phyloP scores from a whole-genome alignment of 2,888 invertebrate species.

The Autographa gamma region DNA sequence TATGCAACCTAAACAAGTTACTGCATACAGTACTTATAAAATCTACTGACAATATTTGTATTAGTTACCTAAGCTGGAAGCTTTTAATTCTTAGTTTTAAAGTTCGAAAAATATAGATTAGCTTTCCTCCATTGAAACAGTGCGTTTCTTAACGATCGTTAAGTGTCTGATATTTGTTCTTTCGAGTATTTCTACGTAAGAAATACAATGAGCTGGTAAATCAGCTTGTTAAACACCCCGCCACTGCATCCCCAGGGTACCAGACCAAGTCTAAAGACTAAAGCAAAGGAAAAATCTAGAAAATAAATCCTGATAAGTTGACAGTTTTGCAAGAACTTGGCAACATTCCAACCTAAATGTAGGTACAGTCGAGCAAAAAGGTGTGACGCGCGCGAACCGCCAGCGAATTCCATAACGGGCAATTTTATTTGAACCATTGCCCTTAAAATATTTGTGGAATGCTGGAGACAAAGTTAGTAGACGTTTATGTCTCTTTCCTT shows the following conservation, averaged over 20 bases:
- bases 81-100: too few species aligned
- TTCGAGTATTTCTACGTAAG: neutral
- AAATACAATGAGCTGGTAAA: neutral
- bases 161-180: too few species aligned
- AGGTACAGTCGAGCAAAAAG: constrained; percentile 6
- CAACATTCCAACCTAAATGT: constrained; percentile 37
- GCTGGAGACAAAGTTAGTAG: neutral
- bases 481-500: too few species aligned
- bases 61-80: too few species aligned
- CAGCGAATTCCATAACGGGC: neutral
- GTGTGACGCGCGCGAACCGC: neutral
- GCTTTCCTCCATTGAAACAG: too few species aligned
- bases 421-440: neutral
- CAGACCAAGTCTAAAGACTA: neutral
- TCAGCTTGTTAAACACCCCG: neutral
- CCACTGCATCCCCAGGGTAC: constrained; percentile 12
- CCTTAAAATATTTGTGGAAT: neutral
- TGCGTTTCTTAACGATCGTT: too few species aligned
- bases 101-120: too few species aligned
- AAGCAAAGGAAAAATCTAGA: constrained; percentile 25
- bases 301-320: constrained; percentile 46
- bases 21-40: too few species aligned
- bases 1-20: too few species aligned
- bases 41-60: too few species aligned
- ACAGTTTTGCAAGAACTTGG: constrained; percentile 40